phyloP scores from a whole-genome alignment of 2,797 vertebrate genomes.

The Cossypha niveicapilla region DNA sequence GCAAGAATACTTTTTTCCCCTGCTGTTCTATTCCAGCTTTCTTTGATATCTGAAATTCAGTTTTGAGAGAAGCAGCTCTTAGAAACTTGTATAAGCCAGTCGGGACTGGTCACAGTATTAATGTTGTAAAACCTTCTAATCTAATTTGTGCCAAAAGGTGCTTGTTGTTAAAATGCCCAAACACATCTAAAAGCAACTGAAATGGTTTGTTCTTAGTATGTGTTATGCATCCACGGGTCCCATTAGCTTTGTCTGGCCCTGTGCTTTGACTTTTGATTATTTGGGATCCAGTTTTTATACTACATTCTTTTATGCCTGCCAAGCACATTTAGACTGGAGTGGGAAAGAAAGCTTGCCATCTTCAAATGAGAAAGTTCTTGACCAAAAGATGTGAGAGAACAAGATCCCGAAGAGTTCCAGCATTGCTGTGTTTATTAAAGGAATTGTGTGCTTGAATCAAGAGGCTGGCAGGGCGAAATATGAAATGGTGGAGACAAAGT shows the following conservation, averaged over 20 bases:
- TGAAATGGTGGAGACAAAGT: background rate
- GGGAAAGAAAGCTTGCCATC: background rate
- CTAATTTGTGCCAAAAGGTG: background rate
- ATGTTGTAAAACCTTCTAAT: background rate
- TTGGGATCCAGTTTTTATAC: background rate
- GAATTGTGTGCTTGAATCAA: background rate
- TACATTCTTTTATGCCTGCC: background rate
- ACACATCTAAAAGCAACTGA: background rate
- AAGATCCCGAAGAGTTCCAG: background rate
- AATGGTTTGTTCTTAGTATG: background rate
- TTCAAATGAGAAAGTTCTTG: background rate
- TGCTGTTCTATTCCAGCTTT: background rate
- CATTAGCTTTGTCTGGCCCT: background rate
- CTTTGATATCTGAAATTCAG: background rate
- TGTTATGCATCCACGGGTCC: background rate
- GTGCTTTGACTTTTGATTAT: background rate
- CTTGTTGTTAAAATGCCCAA: background rate
- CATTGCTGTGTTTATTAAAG: background rate
- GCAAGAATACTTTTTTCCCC: constrained; percentile 68
- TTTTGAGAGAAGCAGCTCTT: background rate
- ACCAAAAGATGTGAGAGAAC: background rate
- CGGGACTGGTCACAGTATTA: background rate
- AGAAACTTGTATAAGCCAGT: background rate
- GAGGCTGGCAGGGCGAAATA: background rate
- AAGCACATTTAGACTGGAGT: background rate